Percentiles rank a stretch among this genome's conserved stretches.
Evolutionary conservation across 1,140 invertebrate genomes (phyloP).

Genomic region (Rhynchophorus ferrugineus): DNA sequence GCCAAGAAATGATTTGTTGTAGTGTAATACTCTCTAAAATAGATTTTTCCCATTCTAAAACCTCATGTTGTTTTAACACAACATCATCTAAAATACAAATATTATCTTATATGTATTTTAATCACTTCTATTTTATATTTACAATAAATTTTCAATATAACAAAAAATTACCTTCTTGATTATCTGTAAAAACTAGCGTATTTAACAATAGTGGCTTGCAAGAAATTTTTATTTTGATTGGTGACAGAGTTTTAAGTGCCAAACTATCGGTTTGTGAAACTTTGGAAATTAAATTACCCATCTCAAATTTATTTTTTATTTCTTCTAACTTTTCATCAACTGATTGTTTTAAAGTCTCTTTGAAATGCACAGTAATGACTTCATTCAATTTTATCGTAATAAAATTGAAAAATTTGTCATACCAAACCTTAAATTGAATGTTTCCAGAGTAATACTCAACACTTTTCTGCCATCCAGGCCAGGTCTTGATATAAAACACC

Average conservation of each 20-base stretch:
- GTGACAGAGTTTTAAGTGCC: constrained; percentile 17
- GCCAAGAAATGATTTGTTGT: constrained; percentile 22
- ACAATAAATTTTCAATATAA: not conserved
- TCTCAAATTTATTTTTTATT: constrained; percentile 1
- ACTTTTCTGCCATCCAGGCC: constrained; percentile 28
- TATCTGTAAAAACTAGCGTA: constrained; percentile 22
- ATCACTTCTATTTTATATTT: too few relatives aligned
- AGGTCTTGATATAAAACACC: constrained; percentile 26
- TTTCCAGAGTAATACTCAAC: constrained; percentile 25
- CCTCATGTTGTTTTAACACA: constrained; percentile 18
- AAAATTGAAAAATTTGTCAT: constrained; percentile 24
- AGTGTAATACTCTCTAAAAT: constrained; percentile 10
- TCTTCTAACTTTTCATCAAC: not conserved
- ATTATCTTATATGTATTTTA: not conserved
- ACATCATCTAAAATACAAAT: constrained; percentile 24
- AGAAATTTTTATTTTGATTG: constrained; percentile 16
- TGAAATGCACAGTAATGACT: constrained; percentile 8
- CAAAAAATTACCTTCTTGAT: constrained; percentile 8
- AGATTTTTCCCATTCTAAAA: constrained; percentile 12
- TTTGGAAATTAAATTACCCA: constrained; percentile 11
- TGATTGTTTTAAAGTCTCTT: not conserved
- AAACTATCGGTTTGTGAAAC: constrained; percentile 17
- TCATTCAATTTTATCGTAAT: constrained; percentile 22
- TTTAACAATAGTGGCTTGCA: constrained; percentile 15
- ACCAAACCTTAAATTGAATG: constrained; percentile 23